Evolutionary conservation across 1,140 invertebrate species (phyloP).

Genomic region (Melanaphis sacchari): DNA sequence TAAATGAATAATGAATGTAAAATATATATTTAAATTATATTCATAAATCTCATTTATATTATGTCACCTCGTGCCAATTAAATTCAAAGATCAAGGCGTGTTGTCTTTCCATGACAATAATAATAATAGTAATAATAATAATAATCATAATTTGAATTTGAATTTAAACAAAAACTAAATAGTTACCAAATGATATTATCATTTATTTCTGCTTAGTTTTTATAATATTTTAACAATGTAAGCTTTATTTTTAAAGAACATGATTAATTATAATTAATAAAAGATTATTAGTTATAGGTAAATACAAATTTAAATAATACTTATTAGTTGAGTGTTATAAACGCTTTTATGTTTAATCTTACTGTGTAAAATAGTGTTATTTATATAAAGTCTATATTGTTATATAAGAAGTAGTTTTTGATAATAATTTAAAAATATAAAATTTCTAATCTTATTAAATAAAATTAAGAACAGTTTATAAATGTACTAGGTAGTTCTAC

Average conservation of each 20-base stretch:
- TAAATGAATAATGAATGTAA: neutral
- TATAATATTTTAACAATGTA: neutral
- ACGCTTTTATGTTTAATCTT: neutral
- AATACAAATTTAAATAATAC: neutral
- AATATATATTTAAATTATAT: neutral
- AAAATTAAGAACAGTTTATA: neutral
- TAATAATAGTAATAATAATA: neutral
- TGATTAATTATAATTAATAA: neutral
- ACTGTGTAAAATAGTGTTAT: neutral
- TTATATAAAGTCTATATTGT: neutral
- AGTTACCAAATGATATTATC: neutral
- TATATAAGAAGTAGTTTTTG: neutral
- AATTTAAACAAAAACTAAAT: neutral
- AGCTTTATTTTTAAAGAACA: neutral
- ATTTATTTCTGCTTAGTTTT: neutral
- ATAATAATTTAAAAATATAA: neutral
- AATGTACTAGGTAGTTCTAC: too few species aligned
- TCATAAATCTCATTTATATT: neutral
- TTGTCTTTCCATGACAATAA: conserved; percentile 8
- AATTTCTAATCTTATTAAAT: neutral
- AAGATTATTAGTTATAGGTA: neutral
- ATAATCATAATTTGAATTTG: too few species aligned
- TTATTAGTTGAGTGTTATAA: neutral
- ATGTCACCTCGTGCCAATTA: neutral
- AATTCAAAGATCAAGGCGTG: neutral